These are phyloP conservation scores for Eumaeus atala DNA, from an alignment of 1,140 invertebrate genomes.

Conservation along the genomic window DNA sequence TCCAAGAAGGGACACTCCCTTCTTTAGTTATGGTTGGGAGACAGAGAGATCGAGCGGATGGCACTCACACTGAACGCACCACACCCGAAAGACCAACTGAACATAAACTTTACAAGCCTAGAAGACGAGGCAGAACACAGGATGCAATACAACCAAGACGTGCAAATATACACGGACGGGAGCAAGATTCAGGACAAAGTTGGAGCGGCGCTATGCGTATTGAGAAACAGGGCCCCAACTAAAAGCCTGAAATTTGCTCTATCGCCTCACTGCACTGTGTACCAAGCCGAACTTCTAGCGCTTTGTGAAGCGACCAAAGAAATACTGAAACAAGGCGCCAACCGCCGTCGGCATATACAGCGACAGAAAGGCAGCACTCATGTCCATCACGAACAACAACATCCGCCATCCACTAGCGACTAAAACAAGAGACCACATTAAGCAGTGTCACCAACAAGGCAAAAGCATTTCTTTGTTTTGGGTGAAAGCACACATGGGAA, in stretches of 20 bases:
- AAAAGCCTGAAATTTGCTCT: no score
- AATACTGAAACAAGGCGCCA: no score
- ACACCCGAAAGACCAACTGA: neutral
- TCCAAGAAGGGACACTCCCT: neutral
- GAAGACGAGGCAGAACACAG: neutral
- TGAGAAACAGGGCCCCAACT: no score
- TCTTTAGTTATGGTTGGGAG: neutral
- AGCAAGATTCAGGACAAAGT: constrained; percentile 1
- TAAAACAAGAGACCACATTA: no score
- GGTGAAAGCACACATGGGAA: neutral
- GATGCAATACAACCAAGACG: neutral
- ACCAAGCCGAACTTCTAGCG: no score
- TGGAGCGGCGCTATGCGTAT: no score
- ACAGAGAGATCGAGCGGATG: constrained; percentile 3
- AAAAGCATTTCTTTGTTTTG: neutral
- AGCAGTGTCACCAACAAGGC: neutral
- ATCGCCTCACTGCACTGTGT: no score
- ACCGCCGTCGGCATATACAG: no score
- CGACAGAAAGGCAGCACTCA: neutral
- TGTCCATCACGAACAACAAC: neutral
- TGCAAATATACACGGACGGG: constrained; percentile 1
- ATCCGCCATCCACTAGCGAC: neutral
- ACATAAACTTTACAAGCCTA: neutral
- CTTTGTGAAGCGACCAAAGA: no score
- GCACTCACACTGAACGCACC: no score